Conservation (phyloP, 2,888 invertebrate species). For the Drosophila tanythrix region DNA sequence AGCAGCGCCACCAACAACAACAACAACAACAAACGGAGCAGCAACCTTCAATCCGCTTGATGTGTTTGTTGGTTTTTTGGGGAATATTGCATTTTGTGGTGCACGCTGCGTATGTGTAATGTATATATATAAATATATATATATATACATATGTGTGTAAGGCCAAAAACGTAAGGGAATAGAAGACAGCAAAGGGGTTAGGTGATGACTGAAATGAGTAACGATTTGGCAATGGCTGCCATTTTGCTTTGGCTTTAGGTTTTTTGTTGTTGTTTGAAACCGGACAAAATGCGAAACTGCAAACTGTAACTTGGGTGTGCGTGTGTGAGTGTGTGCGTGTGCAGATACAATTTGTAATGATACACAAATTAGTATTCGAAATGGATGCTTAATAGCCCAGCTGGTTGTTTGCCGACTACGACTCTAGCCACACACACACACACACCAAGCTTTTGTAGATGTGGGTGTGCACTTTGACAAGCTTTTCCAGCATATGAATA, state of each 20-base stretch:
- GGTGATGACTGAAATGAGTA: background rate
- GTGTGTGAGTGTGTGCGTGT: conserved; percentile 38
- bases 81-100: conserved; percentile 65
- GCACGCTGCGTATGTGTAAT: conserved; percentile 69
- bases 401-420: conserved; percentile 48
- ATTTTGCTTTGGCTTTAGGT: conserved; percentile 46
- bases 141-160: background rate
- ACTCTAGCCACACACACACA: conserved; percentile 20
- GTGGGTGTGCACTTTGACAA: conserved; percentile 46
- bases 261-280: conserved; percentile 23
- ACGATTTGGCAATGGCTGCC: conserved; percentile 49
- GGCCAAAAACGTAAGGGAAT: conserved; percentile 14
- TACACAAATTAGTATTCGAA: conserved; percentile 82
- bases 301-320: conserved; percentile 27
- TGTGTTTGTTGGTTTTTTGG: conserved; percentile 40
- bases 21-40: conserved; percentile 8
- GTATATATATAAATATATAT: conserved; percentile 14
- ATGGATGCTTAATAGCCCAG: conserved; percentile 79
- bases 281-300: conserved; percentile 48
- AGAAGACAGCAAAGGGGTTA: background rate
- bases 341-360: conserved; percentile 78
- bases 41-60: conserved; percentile 16
- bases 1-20: conserved; percentile 38
- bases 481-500: conserved; percentile 28
- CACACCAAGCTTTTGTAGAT: background rate